Percentiles rank a stretch among this genome's conserved stretches.
These are phyloP conservation scores for Monomorium pharaonis DNA, from an alignment of 1,140 invertebrate species.

Conservation along the genomic window DNA sequence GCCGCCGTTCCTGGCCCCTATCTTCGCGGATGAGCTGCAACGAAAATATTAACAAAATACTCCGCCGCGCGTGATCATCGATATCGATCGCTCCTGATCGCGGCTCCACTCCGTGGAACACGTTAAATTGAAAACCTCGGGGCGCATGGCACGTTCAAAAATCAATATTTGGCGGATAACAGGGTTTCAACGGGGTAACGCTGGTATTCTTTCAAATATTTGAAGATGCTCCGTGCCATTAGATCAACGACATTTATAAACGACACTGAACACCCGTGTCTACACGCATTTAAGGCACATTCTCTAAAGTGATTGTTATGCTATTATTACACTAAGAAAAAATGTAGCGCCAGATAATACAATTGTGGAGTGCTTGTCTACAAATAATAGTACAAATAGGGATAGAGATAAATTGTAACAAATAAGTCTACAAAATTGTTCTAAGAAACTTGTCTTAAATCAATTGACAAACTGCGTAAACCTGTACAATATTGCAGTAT, in stretches of 20 bases:
- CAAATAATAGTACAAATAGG: no score
- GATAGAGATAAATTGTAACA: no score
- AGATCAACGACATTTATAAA: neutral
- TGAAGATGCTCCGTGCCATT: neutral
- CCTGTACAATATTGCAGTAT: no score
- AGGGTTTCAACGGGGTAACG: conserved; percentile 11
- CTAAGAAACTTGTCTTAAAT: no score
- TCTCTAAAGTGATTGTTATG: neutral
- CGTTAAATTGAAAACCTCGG: conserved; percentile 39
- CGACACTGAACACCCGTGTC: neutral
- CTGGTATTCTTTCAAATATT: conserved; percentile 49
- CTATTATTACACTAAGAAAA: no score
- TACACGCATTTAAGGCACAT: neutral
- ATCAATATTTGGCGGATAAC: conserved; percentile 51
- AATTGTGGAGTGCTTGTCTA: no score
- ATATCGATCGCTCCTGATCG: conserved; percentile 42
- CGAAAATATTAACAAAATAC: conserved; percentile 62
- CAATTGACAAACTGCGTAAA: no score
- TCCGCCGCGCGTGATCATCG: conserved; percentile 29
- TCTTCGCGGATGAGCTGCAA: conserved; percentile 53
- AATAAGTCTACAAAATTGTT: no score
- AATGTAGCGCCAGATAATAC: no score
- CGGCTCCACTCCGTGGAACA: neutral
- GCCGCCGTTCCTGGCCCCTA: conserved; percentile 1
- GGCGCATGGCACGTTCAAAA: conserved; percentile 36